Conservation (phyloP, 2,888 invertebrate species). For the Rhagophthalmus giganteus region DNA sequence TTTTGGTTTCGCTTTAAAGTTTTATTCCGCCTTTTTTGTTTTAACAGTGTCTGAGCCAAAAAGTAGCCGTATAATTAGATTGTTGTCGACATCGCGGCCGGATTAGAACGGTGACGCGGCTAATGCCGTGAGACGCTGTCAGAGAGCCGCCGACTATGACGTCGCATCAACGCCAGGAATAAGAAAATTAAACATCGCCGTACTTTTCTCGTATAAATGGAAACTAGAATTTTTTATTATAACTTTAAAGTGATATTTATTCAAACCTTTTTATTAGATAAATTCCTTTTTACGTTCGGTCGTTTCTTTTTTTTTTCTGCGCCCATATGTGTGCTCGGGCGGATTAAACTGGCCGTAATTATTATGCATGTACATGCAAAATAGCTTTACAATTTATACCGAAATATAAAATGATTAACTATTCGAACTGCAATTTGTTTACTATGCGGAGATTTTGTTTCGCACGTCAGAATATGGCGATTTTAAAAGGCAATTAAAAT, state of each 20-base stretch:
- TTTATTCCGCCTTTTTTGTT: conserved; percentile 14
- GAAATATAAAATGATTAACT: too few relatives aligned
- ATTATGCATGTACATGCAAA: too few relatives aligned
- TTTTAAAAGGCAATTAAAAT: too few relatives aligned
- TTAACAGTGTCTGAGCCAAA: conserved; percentile 27
- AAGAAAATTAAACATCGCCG: conserved; percentile 28
- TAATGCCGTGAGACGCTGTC: conserved; percentile 31
- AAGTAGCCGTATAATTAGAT: conserved; percentile 38
- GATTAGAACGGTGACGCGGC: conserved; percentile 34
- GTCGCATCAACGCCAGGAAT: conserved; percentile 24
- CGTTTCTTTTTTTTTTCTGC: too few relatives aligned
- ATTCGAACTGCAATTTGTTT: too few relatives aligned
- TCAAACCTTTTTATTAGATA: neutral
- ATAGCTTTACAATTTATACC: too few relatives aligned
- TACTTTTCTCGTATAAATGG: conserved; percentile 25
- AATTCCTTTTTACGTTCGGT: too few relatives aligned
- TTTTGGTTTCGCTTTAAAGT: conserved; percentile 6
- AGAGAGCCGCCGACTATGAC: conserved; percentile 24
- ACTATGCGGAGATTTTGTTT: too few relatives aligned
- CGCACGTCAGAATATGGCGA: too few relatives aligned
- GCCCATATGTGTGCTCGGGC: too few relatives aligned
- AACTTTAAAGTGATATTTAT: neutral
- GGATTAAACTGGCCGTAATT: too few relatives aligned
- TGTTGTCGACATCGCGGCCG: conserved; percentile 34
- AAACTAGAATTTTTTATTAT: conserved; percentile 10